Evolutionary conservation across 37 sponge, comb jelly and placozoan genomes (phyloP), one percentile per base, ranked within the genome.

Genomic region (Aphrocallistes beatrix): DNA sequence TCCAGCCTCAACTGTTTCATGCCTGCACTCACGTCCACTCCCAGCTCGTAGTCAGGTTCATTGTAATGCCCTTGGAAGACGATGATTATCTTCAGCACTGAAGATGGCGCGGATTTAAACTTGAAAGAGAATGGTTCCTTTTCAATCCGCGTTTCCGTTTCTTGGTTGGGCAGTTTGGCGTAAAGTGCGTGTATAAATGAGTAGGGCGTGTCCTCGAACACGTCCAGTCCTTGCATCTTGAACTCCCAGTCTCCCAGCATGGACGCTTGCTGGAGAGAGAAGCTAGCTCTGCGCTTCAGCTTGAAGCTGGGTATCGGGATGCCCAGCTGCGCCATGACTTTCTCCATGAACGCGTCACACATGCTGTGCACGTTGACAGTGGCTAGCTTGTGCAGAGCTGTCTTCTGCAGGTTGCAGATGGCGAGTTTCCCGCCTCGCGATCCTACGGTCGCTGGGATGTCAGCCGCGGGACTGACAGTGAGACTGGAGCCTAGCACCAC

Each of bases 401-500:
- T 92, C 85, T 82, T 83, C 92, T 94, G 94, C 40, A 94, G 85
- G 42, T 94, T 94, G 92, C 94, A 92, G 19, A 94, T 92, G 69
- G 90, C 88, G 0, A 94, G 85, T 39, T 89, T 91, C 25, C 91
- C 91, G 0, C 37, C 40, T 42, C 88, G 84, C 32, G 34, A 36
- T 21, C 39, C 69, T 38, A 94, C 94, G 0, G 81, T 51, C 21
- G 38, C 51, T 16, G 94, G 94, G 3, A 94, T 84, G 13, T 83
- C 85, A 84, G 86, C 88, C 32, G 94, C 94, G 1, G 94, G 94
- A 1, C 60, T 39, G 17, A 94, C 94, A 30, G 92, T 42, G n/a
- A 94, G 91, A 69, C 94, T 94, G 38, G 92, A 92, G 16, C 94
- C 94, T 42, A 94, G 86, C 37, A 94, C 94, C 86, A 94, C 87